Percentiles rank a stretch among this genome's conserved stretches.
phyloP scores from a whole-genome alignment of 2,113 vertebrate species.

The Ondatra zibethicus region DNA sequence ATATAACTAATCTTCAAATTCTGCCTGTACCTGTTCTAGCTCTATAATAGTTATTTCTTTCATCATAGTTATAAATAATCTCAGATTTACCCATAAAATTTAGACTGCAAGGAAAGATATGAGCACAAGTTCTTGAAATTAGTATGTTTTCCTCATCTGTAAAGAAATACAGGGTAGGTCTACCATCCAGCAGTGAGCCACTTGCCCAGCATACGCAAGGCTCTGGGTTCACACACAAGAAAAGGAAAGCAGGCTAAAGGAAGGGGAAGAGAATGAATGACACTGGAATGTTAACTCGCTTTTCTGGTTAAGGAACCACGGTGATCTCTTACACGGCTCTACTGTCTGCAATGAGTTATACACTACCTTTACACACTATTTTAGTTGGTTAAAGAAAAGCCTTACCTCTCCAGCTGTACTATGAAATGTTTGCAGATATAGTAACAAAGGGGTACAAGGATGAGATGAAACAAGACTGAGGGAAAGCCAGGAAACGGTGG shows the following conservation, averaged over 20 bases:
- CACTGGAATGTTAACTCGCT: background rate
- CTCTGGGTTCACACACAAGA: background rate
- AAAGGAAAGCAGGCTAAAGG: background rate
- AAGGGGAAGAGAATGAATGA: background rate
- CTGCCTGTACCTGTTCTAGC: background rate
- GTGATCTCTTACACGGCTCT: background rate
- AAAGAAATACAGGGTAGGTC: background rate
- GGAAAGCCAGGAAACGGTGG: rapidly evolving
- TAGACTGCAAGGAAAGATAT: background rate
- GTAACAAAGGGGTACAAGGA: background rate
- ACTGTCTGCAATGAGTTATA: background rate
- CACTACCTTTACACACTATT: background rate
- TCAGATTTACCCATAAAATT: conserved; percentile 31
- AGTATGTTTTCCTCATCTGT: background rate
- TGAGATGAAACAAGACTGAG: background rate
- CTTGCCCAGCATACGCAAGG: background rate
- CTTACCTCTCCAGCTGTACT: background rate
- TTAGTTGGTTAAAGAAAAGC: background rate
- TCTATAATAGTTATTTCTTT: background rate
- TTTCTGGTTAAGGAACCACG: background rate
- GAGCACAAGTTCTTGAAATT: background rate
- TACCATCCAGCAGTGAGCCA: background rate
- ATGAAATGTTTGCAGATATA: background rate
- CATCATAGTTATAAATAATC: background rate
- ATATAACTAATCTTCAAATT: background rate